Conservation (phyloP, 2,113 vertebrate species). For the Chrysemys picta region DNA sequence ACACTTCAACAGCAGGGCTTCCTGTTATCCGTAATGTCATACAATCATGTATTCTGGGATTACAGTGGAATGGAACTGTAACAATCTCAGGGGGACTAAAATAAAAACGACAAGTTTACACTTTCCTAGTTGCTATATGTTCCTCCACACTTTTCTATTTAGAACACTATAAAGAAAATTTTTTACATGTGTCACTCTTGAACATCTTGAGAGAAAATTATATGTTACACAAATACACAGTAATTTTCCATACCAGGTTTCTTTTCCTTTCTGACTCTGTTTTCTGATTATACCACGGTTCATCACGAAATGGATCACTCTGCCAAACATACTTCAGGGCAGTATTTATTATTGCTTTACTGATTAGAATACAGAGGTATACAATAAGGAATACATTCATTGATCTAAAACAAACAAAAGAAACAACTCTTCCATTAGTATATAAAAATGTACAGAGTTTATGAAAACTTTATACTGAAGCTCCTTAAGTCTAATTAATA, state of each 20-base stretch:
- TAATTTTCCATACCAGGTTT: conserved; percentile 83
- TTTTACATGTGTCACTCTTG: background rate
- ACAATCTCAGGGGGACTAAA: background rate
- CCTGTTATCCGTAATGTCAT: background rate
- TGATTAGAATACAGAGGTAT: conserved; percentile 96
- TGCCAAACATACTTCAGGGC: conserved; percentile 94
- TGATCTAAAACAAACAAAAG: conserved; percentile 79
- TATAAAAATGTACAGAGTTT: background rate
- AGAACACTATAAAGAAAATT: background rate
- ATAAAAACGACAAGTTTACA: background rate
- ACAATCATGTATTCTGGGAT: background rate
- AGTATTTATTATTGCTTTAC: conserved; percentile 94
- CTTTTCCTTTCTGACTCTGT: conserved; percentile 88
- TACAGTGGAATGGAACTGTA: background rate
- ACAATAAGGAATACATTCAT: conserved; percentile 97
- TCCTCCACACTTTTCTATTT: background rate
- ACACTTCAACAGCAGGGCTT: background rate
- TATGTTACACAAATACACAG: background rate
- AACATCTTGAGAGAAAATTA: background rate
- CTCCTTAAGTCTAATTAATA: background rate
- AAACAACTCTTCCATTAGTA: background rate
- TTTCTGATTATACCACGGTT: conserved; percentile 95
- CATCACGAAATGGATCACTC: conserved; percentile 87
- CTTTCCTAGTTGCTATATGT: background rate
- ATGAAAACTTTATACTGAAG: background rate